Base-by-base conservation (phyloP, 64 coral and sea anemone genomes). In the Montipora foliosa region DNA sequence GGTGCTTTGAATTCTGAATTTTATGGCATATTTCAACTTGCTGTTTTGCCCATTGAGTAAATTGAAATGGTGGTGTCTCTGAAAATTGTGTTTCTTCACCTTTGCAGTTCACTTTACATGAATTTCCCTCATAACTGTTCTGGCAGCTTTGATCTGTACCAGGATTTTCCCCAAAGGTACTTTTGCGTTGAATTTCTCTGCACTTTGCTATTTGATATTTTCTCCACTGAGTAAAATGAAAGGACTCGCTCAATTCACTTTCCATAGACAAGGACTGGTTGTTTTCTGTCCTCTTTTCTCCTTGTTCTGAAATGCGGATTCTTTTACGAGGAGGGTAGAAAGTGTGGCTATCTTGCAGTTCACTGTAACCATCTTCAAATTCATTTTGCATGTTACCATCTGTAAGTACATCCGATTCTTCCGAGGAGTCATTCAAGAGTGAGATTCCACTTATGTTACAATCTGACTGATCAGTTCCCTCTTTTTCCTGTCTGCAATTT, bases 221-320 rank as follows among this genome's bases (percentile, higher is more conserved):
- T 59, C 46, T 60, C 91, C 91, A 93, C 73, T 93, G 91, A 15
- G 91, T 67, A 52, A 78, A 93, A 72, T 87, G 72, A 46, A 83
- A 83, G 17, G 80, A 67, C 60, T 67, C 55, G 14, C 80, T 83
- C 60, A 25, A 5, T 67, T 83, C 58, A 17, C 60, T 44, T 46
- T 83, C 80, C 19, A 47, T 12, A 46, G 29, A 16, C 15, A 44
- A 14, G 37, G 53, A 83, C 58, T 83, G 37, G 15, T 47, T 17
- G 6, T 12, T n/a, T 67, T 14, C 53, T 4, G 58, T 45, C 13
- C 15, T 67, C 9, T 3, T 47, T 5, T 12, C 0, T 1, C 5
- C 80, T 19, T 44, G 44, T 8, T 46, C 5, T 3, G 25, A 83
- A 47, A 57, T 83, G 0, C 80, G 3, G 1, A 2, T 0, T 47